Base-by-base conservation (phyloP, 2,797 vertebrate genomes). In the Dermochelys coriacea region DNA sequence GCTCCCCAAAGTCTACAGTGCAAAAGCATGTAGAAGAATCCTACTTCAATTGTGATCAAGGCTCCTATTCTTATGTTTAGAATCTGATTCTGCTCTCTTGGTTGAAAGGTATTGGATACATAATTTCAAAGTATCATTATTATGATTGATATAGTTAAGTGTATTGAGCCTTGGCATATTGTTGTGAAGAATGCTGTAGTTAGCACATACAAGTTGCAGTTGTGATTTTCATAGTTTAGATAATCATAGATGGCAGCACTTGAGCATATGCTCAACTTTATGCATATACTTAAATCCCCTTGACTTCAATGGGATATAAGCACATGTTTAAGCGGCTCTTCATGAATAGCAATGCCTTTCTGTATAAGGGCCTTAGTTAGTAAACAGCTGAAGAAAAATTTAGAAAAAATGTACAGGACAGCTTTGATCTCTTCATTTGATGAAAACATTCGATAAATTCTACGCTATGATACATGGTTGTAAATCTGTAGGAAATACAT, bases 391-490 rank as follows among this genome's bases (percentile, higher is more conserved):
- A 51, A 25, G 82, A 21, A 64, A 12, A 57, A 37, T 3, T 0
- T 77, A 64, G 18, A 12, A 79, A 27, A 61, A 77, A 27, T 1
- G n/a, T 29, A 18, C 84, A 49, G 12, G 1, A 23, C 0, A 2
- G 3, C 52, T 83, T 23, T 7, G 0, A 27, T 34, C 50, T 68
- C 64, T 68, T 74, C 81, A 78, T 75, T 15, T 75, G 71, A 75
- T 37, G 64, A 64, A 68, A 68, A 68, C 18, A 68, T 37, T 68
- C 1, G 18, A 75, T 41, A 75, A 75, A 75, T 47, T 87, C 87
- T 37, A 3, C 29, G 61, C 57, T 64, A 85, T 84, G 0, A 82
- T 52, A 75, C 12, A 75, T 45, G 0, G 0, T 68, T 80, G 3
- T 45, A 84, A 74, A 54, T 0, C 0, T 61, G 51, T 37, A 84